Base-by-base conservation (phyloP, 2,888 invertebrate genomes). In the Pinctada fucata region DNA sequence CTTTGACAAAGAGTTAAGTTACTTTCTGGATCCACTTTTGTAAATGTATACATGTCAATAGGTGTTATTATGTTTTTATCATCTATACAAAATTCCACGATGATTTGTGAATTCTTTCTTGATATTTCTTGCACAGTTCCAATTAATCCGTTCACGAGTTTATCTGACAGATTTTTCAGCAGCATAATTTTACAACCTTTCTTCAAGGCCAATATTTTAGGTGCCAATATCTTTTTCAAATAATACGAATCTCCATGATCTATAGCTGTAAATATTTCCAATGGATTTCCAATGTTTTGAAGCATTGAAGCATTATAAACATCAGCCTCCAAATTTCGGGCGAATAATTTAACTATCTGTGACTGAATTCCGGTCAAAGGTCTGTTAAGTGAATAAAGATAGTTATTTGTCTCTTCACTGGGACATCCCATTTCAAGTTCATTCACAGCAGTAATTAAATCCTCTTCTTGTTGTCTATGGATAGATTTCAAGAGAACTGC, bases 171-270 rank as follows among this genome's bases (percentile, higher is more conserved):
- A 45, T 71, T 71, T n/a, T 10, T 52, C 5, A 71, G 16, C 6
- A 71, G 51, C 10, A 71, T 50, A 52, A 71, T 51, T n/a, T 49
- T 49, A 6, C n/a, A 8, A 5, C 3, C 51, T 8, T 69, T 31
- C 47, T 76, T 76, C 3, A 76, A 3, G 3, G 71, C 76, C 51
- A 76, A 72, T 65, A 31, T 45, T 66, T 71, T 76, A 13, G 76
- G 76, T n/a, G 76, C 76, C 45, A 65, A 50, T 10, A 76, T 64
- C 48, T 76, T 76, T 65, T 71, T 51, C n/a, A 76, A 51, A 45
- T 64, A 76, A 51, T 65, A 70, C 6, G n/a, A 0, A 45, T 13
- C 13, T n/a, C 76, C 76, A 47, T 71, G 65, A 72, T 76, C 76
- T 13, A 69, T 51, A 4, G 76, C 49, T 6, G 64, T 64, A n/a